Conservation (phyloP, 2,113 vertebrate species). For the Micronycteris hirsuta region DNA sequence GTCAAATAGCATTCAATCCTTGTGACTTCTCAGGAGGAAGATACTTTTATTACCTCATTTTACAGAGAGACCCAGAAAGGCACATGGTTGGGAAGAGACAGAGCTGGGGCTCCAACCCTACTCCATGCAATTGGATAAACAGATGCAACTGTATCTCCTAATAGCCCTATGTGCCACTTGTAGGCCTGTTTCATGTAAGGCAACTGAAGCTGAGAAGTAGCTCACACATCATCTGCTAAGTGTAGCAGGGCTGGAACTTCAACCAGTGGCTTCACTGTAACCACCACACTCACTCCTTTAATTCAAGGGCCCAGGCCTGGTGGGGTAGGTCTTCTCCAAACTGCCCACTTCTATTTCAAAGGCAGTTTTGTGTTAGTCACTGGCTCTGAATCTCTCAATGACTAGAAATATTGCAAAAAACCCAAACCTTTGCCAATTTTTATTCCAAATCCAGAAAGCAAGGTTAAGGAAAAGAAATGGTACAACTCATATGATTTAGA, state of each 20-base stretch:
- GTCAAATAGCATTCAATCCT: neutral
- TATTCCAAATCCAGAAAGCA: neutral
- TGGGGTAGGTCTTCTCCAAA: neutral
- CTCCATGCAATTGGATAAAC: neutral
- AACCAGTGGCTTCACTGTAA: neutral
- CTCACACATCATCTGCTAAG: neutral
- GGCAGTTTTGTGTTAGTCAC: neutral
- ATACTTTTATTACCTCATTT: neutral
- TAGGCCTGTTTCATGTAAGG: too few species aligned
- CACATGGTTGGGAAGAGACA: neutral
- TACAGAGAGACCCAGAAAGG: neutral
- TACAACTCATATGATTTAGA: neutral
- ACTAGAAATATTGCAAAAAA: neutral
- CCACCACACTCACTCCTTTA: neutral
- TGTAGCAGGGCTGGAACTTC: neutral
- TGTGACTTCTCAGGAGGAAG: neutral
- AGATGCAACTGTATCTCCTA: neutral
- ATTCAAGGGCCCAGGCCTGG: neutral
- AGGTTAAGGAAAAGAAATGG: neutral
- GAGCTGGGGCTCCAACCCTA: neutral
- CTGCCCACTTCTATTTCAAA: neutral
- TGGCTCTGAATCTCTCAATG: neutral
- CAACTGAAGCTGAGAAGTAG: neutral
- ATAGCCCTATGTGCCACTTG: neutral
- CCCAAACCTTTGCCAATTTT: neutral